Evolutionary conservation across 2,888 invertebrate species (phyloP), one percentile per base, ranked within the genome.

Genomic region (Caenorhabditis zanzibari): DNA sequence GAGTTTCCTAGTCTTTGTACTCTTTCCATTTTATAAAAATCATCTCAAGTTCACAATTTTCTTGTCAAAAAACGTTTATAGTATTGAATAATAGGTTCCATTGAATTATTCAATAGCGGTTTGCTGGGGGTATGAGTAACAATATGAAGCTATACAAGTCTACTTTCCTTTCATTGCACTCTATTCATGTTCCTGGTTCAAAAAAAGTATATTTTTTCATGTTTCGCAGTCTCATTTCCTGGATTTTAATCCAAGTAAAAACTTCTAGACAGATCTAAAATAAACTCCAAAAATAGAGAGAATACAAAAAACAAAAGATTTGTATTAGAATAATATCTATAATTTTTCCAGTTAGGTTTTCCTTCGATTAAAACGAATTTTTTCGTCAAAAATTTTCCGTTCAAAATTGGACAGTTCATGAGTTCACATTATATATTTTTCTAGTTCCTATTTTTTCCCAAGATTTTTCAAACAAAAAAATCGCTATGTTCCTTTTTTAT

Each of bases 191-290:
- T 49, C 64, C 5, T 54, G 2, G 26, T 19, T 58, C 26, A 19
- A 19, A 58, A 63, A 63, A 41, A n/a, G 12, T 35, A n/a, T 22
- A 66, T 56, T 54, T 22, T 47, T 72, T 47, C 19, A 28, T 54
- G 54, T 54, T 54, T 52, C 61, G 28, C 6, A 44, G n/a, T 63
- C 28, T 44, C 44, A 63, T 63, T 63, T 63, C 63, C 63, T 44
- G 61, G 41, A 61, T 61, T 61, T n/a, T n/a, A n/a, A n/a, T n/a
- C n/a, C n/a, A n/a, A n/a, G n/a, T n/a, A n/a, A n/a, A n/a, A n/a
- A 22, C 16, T 16, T 0, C 26, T 22, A 54, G 54, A 54, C 54
- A 54, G 19, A 47, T 19, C 12, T 3, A 26, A 54, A 24, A 26
- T 26, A 54, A 54, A 1, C 14, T 26, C 26, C 26, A 26, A 54